Evolutionary conservation across 2,797 vertebrate genomes (phyloP).

Genomic region (Chiloscyllium punctatum): DNA sequence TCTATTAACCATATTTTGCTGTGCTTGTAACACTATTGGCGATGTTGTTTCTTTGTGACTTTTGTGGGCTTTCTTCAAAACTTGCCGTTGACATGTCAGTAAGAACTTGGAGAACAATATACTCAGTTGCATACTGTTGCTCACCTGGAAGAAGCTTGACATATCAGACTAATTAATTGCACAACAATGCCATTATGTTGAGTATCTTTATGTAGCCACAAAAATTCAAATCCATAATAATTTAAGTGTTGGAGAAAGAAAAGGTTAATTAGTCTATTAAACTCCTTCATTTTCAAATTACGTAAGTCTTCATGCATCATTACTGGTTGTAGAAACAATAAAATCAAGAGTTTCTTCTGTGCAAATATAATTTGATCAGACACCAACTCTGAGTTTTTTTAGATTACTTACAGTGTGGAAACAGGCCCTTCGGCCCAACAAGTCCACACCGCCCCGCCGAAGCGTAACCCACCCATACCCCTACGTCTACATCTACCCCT

Average conservation of each 20-base stretch:
- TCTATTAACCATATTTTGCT: too few species aligned
- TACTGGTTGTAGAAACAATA: neutral
- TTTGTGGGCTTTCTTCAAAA: neutral
- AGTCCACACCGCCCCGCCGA: too few species aligned
- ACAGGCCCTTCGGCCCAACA: too few species aligned
- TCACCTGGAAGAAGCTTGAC: neutral
- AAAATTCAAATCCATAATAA: neutral
- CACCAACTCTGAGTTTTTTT: neutral
- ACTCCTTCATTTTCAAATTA: neutral
- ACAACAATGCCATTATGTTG: neutral
- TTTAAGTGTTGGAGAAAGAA: neutral
- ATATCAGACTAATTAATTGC: neutral
- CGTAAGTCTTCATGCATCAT: neutral
- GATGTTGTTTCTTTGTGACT: neutral
- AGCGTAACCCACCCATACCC: too few species aligned
- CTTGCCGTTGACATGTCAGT: neutral
- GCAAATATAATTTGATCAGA: neutral
- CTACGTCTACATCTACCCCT: too few species aligned
- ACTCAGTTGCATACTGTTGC: neutral
- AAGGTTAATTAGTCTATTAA: slow-evolving; percentile 8
- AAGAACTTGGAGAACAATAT: neutral
- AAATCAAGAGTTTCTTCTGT: neutral
- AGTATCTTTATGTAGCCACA: neutral
- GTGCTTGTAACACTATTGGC: neutral
- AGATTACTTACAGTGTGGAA: too few species aligned